Evolutionary conservation across 1,140 invertebrate genomes (phyloP), one percentile per base, ranked within the genome.

Genomic region (Hylaeus anthracinus): DNA sequence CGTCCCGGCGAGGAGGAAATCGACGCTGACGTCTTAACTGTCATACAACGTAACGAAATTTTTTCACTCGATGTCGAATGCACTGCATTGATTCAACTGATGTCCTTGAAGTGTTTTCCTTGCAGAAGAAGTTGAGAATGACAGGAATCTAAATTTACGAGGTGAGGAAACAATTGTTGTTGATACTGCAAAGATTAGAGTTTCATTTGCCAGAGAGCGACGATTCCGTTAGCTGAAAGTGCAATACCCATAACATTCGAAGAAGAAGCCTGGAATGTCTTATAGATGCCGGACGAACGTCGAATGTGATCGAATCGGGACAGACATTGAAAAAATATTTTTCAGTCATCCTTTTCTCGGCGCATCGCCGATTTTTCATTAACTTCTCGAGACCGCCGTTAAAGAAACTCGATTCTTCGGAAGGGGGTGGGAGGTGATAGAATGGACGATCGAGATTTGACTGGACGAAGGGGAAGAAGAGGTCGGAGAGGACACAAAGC

Each of bases 401-500:
- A 72, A 64, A 64, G 75, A 86, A 86, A 79, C 58, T 76, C 83
- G 70, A 70, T 81, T 78, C 60, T 75, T 67, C 51, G 67, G 12
- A 41, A 65, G 14, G 12, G 41, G 51, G 73, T n/a, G 14, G 67
- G 37, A 53, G 15, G 48, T 41, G 45, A 69, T 48, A 73, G 79
- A 73, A 74, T 78, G 72, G 80, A 82, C 79, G 83, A 86, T 86
- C 82, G 79, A 81, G 86, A 91, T 91, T 83, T 87, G 81, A 86
- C 45, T 80, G 63, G 79, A 75, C 79, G 72, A 53, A 67, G 79
- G 77, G 82, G 66, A 87, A 85, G 88, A 88, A 83, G 88, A 90
- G 89, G 69, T 69, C 72, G 76, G 70, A 85, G 82, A 90, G 89
- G 89, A 93, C 91, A 93, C 92, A 94, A 94, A 92, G 91, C 92